Conservation (phyloP, 2,113 vertebrate species). For the Petrocephalus zakoni region DNA sequence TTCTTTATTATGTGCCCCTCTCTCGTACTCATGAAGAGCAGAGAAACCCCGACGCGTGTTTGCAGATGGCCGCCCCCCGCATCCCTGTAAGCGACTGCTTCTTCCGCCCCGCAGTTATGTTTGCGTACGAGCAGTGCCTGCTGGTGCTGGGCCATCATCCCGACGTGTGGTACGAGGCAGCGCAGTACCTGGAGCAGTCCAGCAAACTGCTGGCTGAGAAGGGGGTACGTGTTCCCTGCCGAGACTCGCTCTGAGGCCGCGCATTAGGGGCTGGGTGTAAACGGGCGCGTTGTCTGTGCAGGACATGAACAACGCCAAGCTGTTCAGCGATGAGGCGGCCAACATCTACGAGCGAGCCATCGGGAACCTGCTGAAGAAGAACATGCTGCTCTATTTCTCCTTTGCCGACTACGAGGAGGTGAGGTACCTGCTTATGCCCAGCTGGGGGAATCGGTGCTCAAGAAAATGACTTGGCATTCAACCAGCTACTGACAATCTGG, state of each 20-base stretch:
- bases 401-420: conserved; percentile 99
- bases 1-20: neutral
- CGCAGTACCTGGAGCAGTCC: conserved; percentile 96
- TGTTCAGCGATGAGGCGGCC: conserved; percentile 97
- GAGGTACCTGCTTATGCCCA: conserved; percentile 34
- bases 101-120: conserved; percentile 79
- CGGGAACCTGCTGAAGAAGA: conserved; percentile 95
- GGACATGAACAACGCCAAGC: conserved; percentile 99
- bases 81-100: neutral
- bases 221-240: conserved; percentile 67
- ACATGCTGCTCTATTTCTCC: conserved; percentile 98
- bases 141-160: conserved; percentile 96
- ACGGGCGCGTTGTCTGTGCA: conserved; percentile 37
- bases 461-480: neutral
- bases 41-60: neutral
- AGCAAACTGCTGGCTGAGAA: conserved; percentile 97
- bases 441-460: neutral
- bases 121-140: conserved; percentile 97
- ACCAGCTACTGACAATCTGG: neutral
- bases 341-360: conserved; percentile 99
- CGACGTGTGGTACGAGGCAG: conserved; percentile 97
- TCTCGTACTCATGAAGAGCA: neutral
- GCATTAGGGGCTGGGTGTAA: neutral
- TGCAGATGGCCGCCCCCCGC: neutral
- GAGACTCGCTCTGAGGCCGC: neutral